A percentile compares a stretch with the other conserved stretches of the same genome.
Conservation (phyloP, 2,888 invertebrate genomes). For the Diaphora mendica region DNA sequence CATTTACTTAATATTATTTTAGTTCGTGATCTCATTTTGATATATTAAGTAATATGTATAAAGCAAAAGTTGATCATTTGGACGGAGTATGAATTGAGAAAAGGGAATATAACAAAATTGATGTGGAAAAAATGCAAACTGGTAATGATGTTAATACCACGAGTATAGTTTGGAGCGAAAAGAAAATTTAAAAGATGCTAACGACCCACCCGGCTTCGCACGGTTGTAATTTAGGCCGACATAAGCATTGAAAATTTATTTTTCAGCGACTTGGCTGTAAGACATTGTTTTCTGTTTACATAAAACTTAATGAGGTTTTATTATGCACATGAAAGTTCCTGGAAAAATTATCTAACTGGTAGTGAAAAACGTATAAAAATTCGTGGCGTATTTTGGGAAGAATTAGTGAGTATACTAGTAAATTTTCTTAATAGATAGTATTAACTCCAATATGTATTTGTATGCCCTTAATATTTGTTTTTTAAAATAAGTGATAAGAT, state of each 20-base stretch:
- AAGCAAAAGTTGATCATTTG: too few species aligned
- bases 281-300: neutral
- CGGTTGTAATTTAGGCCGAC: neutral
- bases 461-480: too few species aligned
- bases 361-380: neutral
- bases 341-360: neutral
- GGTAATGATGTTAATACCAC: neutral
- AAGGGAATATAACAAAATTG: neutral
- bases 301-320: conserved; percentile 2
- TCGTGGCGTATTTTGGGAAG: neutral
- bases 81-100: neutral
- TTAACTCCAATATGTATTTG: too few species aligned
- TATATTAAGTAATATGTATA: conserved; percentile 14
- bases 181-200: conserved; percentile 1
- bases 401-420: too few species aligned
- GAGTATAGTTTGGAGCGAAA: neutral
- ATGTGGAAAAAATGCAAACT: neutral
- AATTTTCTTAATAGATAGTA: too few species aligned
- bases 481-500: too few species aligned
- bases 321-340: neutral
- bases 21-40: conserved; percentile 36
- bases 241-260: neutral
- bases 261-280: neutral
- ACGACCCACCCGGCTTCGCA: neutral
- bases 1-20: conserved; percentile 35